Evolutionary conservation across 2,888 invertebrate genomes (phyloP).

Genomic region (Anodontia alba): DNA sequence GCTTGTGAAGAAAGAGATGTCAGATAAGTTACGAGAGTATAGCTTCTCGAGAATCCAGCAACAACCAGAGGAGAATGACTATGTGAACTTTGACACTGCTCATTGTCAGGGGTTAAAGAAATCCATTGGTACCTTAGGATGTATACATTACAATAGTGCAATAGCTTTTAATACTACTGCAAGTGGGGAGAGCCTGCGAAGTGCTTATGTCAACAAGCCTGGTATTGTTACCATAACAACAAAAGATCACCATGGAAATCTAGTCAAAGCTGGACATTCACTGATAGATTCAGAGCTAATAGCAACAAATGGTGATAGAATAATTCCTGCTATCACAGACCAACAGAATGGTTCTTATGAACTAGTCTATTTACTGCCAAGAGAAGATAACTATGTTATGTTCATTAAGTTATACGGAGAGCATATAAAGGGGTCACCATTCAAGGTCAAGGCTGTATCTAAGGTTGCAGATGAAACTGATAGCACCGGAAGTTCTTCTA

Average conservation of each 20-base stretch:
- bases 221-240: conserved; percentile 84
- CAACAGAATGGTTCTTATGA: conserved; percentile 84
- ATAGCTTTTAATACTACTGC: conserved; percentile 84
- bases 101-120: conserved; percentile 78
- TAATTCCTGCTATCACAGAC: conserved; percentile 81
- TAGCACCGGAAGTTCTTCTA: conserved; percentile 74
- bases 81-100: conserved; percentile 81
- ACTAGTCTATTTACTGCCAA: conserved; percentile 83
- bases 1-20: conserved; percentile 86
- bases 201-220: conserved; percentile 81
- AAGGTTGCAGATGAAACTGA: conserved; percentile 77
- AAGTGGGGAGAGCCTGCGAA: conserved; percentile 84
- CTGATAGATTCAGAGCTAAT: conserved; percentile 78
- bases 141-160: conserved; percentile 84
- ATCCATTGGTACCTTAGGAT: conserved; percentile 80
- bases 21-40: conserved; percentile 84
- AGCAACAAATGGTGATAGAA: conserved; percentile 69
- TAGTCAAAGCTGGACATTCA: conserved; percentile 82
- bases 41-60: conserved; percentile 73
- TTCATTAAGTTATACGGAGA: conserved; percentile 84
- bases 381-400: conserved; percentile 84
- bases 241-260: conserved; percentile 82
- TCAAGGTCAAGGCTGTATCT: conserved; percentile 81
- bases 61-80: conserved; percentile 84
- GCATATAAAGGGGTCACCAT: conserved; percentile 85